Evolutionary conservation across 1,140 invertebrate species (phyloP).

Genomic region (Charaxes varanes): DNA sequence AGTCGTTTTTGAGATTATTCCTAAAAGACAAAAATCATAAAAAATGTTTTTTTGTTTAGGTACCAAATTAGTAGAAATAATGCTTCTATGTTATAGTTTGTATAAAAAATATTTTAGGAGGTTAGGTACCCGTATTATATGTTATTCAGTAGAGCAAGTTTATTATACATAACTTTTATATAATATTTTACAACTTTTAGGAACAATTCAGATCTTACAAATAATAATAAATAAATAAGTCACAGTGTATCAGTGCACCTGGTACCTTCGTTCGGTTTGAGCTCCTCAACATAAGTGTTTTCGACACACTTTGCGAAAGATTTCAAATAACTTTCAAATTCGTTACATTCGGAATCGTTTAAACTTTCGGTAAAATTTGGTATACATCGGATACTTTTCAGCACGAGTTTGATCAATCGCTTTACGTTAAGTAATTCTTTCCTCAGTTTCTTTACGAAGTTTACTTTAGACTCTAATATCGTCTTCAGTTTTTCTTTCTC

Average conservation of each 20-base stretch:
- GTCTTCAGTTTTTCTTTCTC: slow-evolving; percentile 34
- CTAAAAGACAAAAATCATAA: no score
- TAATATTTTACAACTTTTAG: no score
- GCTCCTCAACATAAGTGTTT: background rate
- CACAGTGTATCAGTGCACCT: slow-evolving; percentile 3
- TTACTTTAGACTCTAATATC: slow-evolving; percentile 29
- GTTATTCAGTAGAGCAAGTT: no score
- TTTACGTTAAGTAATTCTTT: slow-evolving; percentile 28
- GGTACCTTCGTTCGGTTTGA: slow-evolving; percentile 1
- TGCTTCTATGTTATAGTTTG: no score
- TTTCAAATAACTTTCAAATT: slow-evolving; percentile 25
- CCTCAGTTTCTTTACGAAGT: slow-evolving; percentile 26
- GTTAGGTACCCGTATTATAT: no score
- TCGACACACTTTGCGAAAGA: slow-evolving; percentile 9
- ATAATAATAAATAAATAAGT: no score
- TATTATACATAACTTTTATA: no score
- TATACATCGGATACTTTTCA: slow-evolving; percentile 23
- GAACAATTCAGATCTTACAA: no score
- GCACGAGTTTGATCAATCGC: slow-evolving; percentile 24
- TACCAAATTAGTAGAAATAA: no score
- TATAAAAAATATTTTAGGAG: no score
- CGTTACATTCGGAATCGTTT: slow-evolving; percentile 20
- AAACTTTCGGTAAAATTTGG: slow-evolving; percentile 4
- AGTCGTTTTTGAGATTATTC: no score
- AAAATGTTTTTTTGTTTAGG: no score